Evolutionary conservation across 2,888 invertebrate genomes (phyloP).

Genomic region (Hoplodrina ambigua): DNA sequence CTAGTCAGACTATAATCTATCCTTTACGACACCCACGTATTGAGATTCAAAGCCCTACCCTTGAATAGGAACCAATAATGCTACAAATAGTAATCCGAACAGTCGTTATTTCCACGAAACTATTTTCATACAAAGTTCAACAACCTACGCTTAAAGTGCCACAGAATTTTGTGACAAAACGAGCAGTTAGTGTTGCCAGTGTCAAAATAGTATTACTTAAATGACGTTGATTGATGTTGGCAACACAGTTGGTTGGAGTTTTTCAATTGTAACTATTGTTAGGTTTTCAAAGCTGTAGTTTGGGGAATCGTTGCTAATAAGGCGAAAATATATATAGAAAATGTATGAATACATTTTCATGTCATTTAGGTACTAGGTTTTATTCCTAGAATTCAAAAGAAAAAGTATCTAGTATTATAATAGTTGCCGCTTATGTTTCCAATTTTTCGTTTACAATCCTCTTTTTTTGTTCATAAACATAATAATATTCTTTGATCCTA

Average conservation of each 20-base stretch:
- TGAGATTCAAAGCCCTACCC: no score
- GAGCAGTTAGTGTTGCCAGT: conserved; percentile 35
- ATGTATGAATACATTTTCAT: no score
- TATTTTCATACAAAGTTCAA: conserved; percentile 13
- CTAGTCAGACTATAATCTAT: no score
- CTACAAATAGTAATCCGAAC: background rate
- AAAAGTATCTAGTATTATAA: no score
- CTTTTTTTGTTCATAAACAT: no score
- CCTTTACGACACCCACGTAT: background rate
- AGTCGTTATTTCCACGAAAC: conserved; percentile 3
- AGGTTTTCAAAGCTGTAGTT: conserved; percentile 8
- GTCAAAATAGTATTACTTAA: conserved; percentile 51
- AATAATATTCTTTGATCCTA: no score
- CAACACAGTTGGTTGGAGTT: conserved; percentile 26
- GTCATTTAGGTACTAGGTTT: no score
- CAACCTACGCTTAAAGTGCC: background rate
- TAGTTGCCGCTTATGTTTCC: no score
- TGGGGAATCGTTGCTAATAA: background rate
- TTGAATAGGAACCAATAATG: background rate
- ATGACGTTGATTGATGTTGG: conserved; percentile 59
- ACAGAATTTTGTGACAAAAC: conserved; percentile 36
- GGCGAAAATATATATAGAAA: no score
- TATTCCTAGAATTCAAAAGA: no score
- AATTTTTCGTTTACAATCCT: no score
- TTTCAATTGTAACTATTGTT: conserved; percentile 24